phyloP scores from a whole-genome alignment of 2,888 invertebrate genomes.

The Drosophila acutilabella region DNA sequence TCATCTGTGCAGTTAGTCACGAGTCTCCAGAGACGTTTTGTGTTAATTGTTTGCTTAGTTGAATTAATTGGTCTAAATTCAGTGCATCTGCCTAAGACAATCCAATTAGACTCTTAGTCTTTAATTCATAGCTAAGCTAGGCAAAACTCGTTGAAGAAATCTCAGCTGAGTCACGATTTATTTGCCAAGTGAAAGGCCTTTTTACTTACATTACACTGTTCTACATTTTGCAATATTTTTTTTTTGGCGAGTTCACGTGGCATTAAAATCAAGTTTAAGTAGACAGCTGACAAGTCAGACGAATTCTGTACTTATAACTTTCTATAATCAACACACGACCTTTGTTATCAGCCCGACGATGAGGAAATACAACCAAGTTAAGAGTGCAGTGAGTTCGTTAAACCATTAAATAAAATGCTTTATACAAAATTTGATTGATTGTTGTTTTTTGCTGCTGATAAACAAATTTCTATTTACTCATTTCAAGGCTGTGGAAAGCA shows the following conservation, averaged over 20 bases:
- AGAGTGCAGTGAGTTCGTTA: constrained; percentile 61
- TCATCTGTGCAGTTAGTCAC: constrained; percentile 35
- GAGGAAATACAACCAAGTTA: constrained; percentile 31
- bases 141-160: constrained; percentile 21
- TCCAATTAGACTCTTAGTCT: constrained; percentile 8
- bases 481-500: constrained; percentile 48
- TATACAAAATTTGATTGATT: constrained; percentile 34
- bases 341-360: constrained; percentile 35
- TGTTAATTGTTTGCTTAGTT: constrained; percentile 15
- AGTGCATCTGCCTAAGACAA: constrained; percentile 10
- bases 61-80: constrained; percentile 27
- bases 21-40: constrained; percentile 14
- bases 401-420: constrained; percentile 48
- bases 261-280: constrained; percentile 19
- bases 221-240: constrained; percentile 29
- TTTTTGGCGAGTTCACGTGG: constrained; percentile 3
- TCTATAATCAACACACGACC: constrained; percentile 29
- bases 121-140: constrained; percentile 2
- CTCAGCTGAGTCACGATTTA: constrained; percentile 31
- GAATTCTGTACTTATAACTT: constrained; percentile 1
- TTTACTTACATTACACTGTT: constrained; percentile 19
- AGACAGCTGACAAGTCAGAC: constrained; percentile 19
- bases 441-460: constrained; percentile 10
- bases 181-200: constrained; percentile 62
- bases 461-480: constrained; percentile 27